Evolutionary conservation across 2,797 vertebrate species (phyloP).

Genomic region (Dallia pectoralis): DNA sequence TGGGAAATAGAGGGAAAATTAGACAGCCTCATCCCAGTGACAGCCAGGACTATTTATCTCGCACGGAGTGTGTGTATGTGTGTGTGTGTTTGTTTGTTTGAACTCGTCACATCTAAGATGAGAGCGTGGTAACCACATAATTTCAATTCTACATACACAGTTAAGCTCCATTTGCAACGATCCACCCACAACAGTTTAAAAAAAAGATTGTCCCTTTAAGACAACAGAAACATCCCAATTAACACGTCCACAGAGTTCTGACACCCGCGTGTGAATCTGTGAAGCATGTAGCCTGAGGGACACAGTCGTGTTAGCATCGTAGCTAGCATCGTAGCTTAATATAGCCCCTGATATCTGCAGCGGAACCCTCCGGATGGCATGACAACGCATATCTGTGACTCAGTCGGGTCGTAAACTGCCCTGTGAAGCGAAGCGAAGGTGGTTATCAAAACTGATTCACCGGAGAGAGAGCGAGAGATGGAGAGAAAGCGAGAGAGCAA

Average conservation of each 20-base stretch:
- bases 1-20: not conserved
- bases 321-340: conserved; percentile 4
- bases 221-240: not conserved
- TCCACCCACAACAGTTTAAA: not conserved
- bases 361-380: not conserved
- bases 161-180: not conserved
- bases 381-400: conserved; percentile 1
- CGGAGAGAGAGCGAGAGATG: not conserved
- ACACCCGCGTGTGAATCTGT: not conserved
- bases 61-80: not conserved
- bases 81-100: not conserved
- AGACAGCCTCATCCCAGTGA: not conserved
- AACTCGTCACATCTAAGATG: not conserved
- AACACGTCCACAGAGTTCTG: not conserved
- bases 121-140: not conserved
- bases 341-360: not conserved
- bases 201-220: conserved; percentile 5
- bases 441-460: conserved; percentile 9
- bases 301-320: not conserved
- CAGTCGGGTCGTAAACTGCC: not conserved
- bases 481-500: not conserved
- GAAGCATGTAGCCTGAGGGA: not conserved
- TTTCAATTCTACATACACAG: not conserved
- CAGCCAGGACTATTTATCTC: not conserved
- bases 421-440: not conserved